Evolutionary conservation across 2,797 vertebrate species (phyloP).

Genomic region (Botia kubotai): DNA sequence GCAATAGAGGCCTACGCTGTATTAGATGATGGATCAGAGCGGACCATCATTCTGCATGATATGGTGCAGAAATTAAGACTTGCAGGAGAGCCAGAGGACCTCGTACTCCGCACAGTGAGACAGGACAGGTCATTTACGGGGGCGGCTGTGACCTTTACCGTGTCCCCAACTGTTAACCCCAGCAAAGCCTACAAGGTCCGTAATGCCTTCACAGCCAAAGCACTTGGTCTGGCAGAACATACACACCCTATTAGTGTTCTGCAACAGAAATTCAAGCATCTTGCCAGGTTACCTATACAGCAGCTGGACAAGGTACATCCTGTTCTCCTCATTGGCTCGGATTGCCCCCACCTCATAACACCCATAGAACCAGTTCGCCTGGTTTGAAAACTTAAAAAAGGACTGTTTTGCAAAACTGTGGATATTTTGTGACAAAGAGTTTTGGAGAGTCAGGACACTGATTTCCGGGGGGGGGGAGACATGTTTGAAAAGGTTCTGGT

Average conservation of each 20-base stretch:
- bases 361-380: background rate
- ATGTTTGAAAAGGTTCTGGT: too few relatives aligned
- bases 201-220: background rate
- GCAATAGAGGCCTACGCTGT: background rate
- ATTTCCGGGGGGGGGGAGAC: too few relatives aligned
- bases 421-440: too few relatives aligned
- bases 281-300: background rate
- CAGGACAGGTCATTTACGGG: background rate
- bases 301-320: background rate
- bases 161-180: background rate
- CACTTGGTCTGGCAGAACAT: background rate
- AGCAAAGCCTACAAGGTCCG: background rate
- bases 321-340: background rate
- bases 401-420: too few relatives aligned
- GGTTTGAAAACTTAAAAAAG: too few relatives aligned
- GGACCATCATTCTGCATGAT: background rate
- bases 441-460: too few relatives aligned
- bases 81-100: background rate
- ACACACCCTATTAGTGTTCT: background rate
- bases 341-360: background rate
- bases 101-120: background rate
- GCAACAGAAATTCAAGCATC: background rate
- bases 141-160: background rate
- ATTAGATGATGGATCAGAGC: background rate
- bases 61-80: background rate